phyloP scores from a whole-genome alignment of 1,140 invertebrate species.

The Nasonia vitripennis region DNA sequence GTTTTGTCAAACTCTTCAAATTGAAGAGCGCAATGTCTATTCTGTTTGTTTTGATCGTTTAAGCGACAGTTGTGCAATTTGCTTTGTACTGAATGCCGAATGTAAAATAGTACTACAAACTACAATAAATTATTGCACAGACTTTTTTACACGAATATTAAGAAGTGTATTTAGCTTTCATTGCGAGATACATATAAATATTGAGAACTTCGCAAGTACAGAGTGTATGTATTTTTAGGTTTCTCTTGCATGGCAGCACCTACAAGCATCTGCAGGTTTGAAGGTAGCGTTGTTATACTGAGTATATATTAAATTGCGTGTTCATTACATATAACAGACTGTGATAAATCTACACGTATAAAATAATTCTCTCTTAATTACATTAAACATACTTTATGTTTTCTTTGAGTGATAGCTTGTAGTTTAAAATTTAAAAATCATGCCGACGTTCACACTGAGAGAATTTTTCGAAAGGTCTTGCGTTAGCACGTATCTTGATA shows the following conservation, averaged over 20 bases:
- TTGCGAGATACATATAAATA: conserved; percentile 15
- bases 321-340: not conserved
- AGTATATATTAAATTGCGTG: not conserved
- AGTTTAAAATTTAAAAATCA: not conserved
- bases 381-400: too few species aligned
- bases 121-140: conserved; percentile 11
- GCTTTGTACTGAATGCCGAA: too few species aligned
- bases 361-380: too few species aligned
- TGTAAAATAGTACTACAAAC: too few species aligned
- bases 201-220: not conserved
- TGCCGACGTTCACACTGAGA: not conserved
- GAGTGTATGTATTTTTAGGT: not conserved
- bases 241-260: conserved; percentile 32
- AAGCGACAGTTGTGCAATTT: too few species aligned
- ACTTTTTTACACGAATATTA: conserved; percentile 36
- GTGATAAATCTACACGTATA: not conserved
- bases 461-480: conserved; percentile 4
- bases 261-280: not conserved
- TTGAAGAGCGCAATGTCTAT: too few species aligned
- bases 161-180: conserved; percentile 24
- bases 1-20: too few species aligned
- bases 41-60: too few species aligned
- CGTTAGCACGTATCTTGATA: not conserved
- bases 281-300: not conserved
- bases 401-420: too few species aligned